Evolutionary conservation across 2,797 vertebrate species (phyloP), one percentile per base, ranked within the genome.

Genomic region (Apogon hyalosoma): DNA sequence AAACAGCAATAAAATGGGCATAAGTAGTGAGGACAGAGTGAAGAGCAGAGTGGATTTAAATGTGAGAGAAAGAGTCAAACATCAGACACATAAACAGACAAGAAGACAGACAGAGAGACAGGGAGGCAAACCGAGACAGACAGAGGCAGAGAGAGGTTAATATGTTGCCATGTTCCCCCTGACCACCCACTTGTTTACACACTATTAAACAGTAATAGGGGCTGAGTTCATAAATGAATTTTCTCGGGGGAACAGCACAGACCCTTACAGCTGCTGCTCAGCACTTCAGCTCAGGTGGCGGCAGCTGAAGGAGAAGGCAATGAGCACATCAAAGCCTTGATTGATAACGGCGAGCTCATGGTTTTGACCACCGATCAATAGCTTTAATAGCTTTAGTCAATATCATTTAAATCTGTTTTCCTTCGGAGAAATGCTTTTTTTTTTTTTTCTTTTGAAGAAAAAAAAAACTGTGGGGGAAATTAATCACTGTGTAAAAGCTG

Each of bases 191-290:
- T 80, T 89, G 83, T 89, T 91, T 88, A 87, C 81, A 86, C 81
- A 85, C 67, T 83, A 85, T 91, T 82, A 83, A 87, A 88, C 84
- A 80, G 80, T 88, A 84, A 87, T 68, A 75, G 81, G 56, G 73
- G 73, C 72, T 69, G 65, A 86, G 83, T 82, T 88, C 77, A 88
- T 86, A 67, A 89, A 75, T 69, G 64, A 64, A 45, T 86, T 80
- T 59, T 73, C 79, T 83, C 74, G 36, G 13, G 71, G 79, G 81
- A 82, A 11, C 45, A 51, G 48, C 56, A 38, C 53, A n/a, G 58
- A 77, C 61, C 42, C 51, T 77, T 24, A 62, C 36, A 58, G 82
- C 68, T 61, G 50, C 73, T 55, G 43, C 58, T 74, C 48, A 53
- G 63, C 24, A 39, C 54, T 75, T 38, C 56, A 58, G 59, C 63